phyloP scores from a whole-genome alignment of 2,113 vertebrate species.

The Strix uralensis region DNA sequence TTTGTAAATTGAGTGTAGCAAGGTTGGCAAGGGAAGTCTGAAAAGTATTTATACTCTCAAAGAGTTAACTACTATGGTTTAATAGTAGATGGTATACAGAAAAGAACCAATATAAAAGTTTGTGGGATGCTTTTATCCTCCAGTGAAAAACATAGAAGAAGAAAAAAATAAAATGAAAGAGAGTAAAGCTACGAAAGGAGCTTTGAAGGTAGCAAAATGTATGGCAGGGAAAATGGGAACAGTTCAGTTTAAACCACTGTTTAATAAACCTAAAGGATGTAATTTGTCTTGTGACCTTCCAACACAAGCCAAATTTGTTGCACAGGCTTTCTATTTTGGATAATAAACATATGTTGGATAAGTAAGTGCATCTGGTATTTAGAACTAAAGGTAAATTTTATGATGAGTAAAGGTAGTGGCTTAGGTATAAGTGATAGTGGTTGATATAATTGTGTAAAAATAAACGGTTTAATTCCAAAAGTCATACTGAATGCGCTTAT shows the following conservation, averaged over 20 bases:
- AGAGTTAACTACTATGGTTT: neutral
- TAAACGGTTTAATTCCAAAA: neutral
- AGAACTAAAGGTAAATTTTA: neutral
- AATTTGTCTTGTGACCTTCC: neutral
- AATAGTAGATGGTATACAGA: neutral
- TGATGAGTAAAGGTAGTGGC: neutral
- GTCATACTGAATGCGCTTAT: neutral
- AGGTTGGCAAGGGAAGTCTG: neutral
- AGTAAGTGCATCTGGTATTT: neutral
- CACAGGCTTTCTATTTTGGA: neutral
- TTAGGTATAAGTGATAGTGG: neutral
- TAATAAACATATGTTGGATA: neutral
- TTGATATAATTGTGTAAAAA: neutral
- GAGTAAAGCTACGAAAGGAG: neutral
- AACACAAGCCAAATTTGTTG: neutral
- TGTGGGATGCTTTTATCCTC: neutral
- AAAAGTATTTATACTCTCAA: neutral
- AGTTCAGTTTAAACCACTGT: neutral
- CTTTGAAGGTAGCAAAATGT: neutral
- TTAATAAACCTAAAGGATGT: neutral
- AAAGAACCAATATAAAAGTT: neutral
- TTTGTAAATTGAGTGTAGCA: neutral
- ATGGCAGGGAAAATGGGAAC: neutral
- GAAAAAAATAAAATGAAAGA: neutral
- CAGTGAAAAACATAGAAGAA: neutral